Percentiles rank a stretch among this genome's conserved stretches.
Conservation (phyloP, 2,113 vertebrate genomes). For the Forbesichthys papilliferus region DNA sequence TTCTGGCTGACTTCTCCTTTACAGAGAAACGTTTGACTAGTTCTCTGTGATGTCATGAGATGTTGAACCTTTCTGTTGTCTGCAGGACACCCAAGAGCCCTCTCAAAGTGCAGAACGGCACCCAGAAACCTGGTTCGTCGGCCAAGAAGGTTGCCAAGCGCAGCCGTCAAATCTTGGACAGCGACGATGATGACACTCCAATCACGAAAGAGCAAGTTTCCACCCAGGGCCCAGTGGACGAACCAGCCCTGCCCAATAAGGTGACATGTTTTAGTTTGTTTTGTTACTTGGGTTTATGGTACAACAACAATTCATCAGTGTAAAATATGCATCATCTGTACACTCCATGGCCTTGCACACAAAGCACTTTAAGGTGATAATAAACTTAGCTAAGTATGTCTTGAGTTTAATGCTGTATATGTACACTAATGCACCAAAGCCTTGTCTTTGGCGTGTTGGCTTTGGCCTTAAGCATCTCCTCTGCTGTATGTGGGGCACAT, state of each 20-base stretch:
- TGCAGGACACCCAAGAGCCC: conserved; percentile 69
- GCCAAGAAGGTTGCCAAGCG: conserved; percentile 76
- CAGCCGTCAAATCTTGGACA: conserved; percentile 74
- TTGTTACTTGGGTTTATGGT: too few relatives aligned
- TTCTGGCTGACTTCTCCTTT: too few relatives aligned
- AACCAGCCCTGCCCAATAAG: conserved; percentile 19
- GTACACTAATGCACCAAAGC: too few relatives aligned
- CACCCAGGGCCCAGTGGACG: conserved; percentile 24
- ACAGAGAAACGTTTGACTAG: neutral
- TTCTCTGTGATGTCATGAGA: neutral
- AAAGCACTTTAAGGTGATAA: too few relatives aligned
- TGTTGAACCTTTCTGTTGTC: neutral
- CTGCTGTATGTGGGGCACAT: too few relatives aligned
- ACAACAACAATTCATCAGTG: too few relatives aligned
- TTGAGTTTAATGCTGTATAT: too few relatives aligned
- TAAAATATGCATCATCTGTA: too few relatives aligned
- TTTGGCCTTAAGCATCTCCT: too few relatives aligned
- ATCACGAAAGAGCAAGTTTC: conserved; percentile 48
- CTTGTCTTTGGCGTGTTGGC: too few relatives aligned
- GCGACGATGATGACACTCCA: conserved; percentile 78
- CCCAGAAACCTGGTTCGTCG: conserved; percentile 68
- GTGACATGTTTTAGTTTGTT: conserved; percentile 13
- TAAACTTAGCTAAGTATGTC: too few relatives aligned
- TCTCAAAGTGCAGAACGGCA: conserved; percentile 79
- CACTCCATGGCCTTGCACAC: too few relatives aligned